phyloP scores from a whole-genome alignment of 2,113 vertebrate genomes.

The Ahaetulla prasina region DNA sequence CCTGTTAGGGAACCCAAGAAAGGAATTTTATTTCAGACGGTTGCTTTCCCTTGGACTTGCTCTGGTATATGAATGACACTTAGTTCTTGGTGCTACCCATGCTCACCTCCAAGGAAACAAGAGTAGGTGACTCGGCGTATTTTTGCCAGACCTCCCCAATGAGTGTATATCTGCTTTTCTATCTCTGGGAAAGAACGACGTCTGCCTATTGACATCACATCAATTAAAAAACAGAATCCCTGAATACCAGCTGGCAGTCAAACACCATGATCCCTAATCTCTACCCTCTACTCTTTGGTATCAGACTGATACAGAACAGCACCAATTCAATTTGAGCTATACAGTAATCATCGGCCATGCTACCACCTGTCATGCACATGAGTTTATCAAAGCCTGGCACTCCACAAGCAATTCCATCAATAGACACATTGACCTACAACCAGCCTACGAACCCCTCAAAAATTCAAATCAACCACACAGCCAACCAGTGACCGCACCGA shows the following conservation, averaged over 20 bases:
- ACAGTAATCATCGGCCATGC: too few species aligned
- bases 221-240: not conserved
- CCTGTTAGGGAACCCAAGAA: not conserved
- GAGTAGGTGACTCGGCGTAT: not conserved
- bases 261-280: not conserved
- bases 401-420: not conserved
- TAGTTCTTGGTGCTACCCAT: too few species aligned
- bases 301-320: not conserved
- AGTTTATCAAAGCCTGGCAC: not conserved
- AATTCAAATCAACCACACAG: not conserved
- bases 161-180: not conserved
- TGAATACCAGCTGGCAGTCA: not conserved
- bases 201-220: not conserved
- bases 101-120: not conserved
- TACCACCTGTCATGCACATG: too few species aligned
- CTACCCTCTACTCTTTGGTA: not conserved
- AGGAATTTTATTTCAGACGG: not conserved
- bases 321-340: too few species aligned
- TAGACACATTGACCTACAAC: not conserved
- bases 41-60: not conserved
- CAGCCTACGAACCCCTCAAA: not conserved
- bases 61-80: not conserved
- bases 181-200: not conserved
- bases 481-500: not conserved
- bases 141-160: not conserved